A percentile compares a stretch with the other conserved stretches of the same genome.
phyloP scores from a whole-genome alignment of 2,888 invertebrate species.

The Oscheius sp. region DNA sequence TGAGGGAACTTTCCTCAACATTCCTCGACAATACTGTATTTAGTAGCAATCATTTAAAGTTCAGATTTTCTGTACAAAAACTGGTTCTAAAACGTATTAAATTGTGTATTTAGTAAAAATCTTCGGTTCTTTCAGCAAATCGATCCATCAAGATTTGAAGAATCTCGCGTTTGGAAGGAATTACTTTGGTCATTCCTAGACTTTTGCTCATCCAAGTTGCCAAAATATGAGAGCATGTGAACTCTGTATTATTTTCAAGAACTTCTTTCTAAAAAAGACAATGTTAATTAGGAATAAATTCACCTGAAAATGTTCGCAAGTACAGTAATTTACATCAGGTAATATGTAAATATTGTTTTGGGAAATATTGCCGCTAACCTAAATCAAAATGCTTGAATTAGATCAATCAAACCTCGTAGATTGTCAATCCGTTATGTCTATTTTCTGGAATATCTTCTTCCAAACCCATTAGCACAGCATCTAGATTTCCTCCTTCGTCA shows the following conservation, averaged over 20 bases:
- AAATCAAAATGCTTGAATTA: neutral
- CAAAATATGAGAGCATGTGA: conserved; percentile 27
- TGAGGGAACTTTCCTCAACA: too few relatives aligned
- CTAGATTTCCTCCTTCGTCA: too few relatives aligned
- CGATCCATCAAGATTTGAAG: neutral
- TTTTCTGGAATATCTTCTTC: too few relatives aligned
- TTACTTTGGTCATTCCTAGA: neutral
- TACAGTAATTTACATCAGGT: conserved; percentile 15
- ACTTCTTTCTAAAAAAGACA: conserved; percentile 14
- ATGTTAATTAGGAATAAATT: neutral
- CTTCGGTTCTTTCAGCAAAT: neutral
- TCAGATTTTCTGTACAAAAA: too few relatives aligned
- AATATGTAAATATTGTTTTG: conserved; percentile 7
- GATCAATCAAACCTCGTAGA: neutral
- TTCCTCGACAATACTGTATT: too few relatives aligned
- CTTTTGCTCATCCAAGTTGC: conserved; percentile 20
- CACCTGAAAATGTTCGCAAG: conserved; percentile 16
- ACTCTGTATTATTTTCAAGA: neutral
- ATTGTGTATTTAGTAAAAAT: neutral
- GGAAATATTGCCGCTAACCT: neutral
- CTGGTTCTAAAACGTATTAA: neutral
- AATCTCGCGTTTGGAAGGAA: neutral
- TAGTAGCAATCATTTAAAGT: too few relatives aligned
- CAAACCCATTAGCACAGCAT: too few relatives aligned
- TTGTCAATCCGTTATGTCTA: neutral